phyloP scores from a whole-genome alignment of 1,140 invertebrate species.

The Pseudomyrmex flavicornis region DNA sequence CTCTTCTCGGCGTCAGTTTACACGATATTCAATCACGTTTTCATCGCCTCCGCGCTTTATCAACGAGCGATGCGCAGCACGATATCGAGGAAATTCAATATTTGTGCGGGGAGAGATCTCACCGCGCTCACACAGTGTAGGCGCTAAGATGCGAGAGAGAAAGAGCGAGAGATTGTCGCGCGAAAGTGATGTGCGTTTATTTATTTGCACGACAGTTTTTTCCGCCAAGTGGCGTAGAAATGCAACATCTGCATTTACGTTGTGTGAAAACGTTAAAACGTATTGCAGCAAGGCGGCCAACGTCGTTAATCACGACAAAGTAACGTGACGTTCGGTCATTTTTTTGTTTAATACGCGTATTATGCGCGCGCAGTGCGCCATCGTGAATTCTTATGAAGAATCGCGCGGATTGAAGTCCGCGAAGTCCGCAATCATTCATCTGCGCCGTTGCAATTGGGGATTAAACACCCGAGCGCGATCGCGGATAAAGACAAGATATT shows the following conservation, averaged over 20 bases:
- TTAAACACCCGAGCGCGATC: slow-evolving; percentile 43
- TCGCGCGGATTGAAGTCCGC: slow-evolving; percentile 24
- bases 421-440: slow-evolving; percentile 7
- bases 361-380: slow-evolving; percentile 10
- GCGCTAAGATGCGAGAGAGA: too few species aligned
- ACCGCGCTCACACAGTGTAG: slow-evolving; percentile 23
- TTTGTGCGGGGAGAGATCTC: slow-evolving; percentile 68
- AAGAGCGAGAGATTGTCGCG: background rate
- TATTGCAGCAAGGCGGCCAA: background rate
- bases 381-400: slow-evolving; percentile 4
- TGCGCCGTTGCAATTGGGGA: slow-evolving; percentile 37
- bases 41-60: slow-evolving; percentile 51
- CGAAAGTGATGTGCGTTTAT: background rate
- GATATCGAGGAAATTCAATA: slow-evolving; percentile 68
- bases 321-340: slow-evolving; percentile 35
- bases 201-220: slow-evolving; percentile 27
- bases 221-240: background rate
- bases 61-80: slow-evolving; percentile 37
- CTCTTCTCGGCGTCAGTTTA: slow-evolving; percentile 28
- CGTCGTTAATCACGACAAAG: slow-evolving; percentile 34
- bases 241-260: background rate
- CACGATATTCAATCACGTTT: slow-evolving; percentile 62
- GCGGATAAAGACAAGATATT: slow-evolving; percentile 24
- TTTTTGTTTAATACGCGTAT: background rate
- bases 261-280: background rate